A percentile compares a stretch with the other conserved stretches of the same genome.
Evolutionary conservation across 2,113 vertebrate genomes (phyloP).

Genomic region (Sinocyclocheilus anophthalmus): DNA sequence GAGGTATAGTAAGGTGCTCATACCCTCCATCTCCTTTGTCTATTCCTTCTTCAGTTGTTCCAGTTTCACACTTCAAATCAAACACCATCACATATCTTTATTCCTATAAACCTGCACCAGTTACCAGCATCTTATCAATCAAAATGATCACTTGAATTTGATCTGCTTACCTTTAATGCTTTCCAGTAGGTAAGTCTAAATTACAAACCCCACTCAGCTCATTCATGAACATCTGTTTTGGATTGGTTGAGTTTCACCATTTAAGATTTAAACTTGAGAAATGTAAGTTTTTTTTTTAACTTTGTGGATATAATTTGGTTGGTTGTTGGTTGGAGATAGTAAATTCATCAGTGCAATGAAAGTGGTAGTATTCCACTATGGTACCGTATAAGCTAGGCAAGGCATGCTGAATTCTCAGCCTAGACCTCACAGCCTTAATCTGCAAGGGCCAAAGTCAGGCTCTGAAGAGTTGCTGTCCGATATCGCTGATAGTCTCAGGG

Average conservation of each 20-base stretch:
- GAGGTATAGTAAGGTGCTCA: constrained; percentile 81
- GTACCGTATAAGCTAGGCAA: not conserved
- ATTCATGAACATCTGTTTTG: constrained; percentile 42
- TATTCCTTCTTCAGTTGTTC: constrained; percentile 19
- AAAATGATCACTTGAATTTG: too few species aligned
- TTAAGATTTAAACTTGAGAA: constrained; percentile 38
- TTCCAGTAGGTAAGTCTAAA: constrained; percentile 21
- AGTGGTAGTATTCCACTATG: not conserved
- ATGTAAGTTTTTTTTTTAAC: not conserved
- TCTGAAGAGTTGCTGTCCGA: constrained; percentile 27
- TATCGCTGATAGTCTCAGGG: constrained; percentile 42
- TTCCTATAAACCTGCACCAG: not conserved
- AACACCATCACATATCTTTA: not conserved
- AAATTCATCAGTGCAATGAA: not conserved
- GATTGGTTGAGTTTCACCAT: constrained; percentile 71
- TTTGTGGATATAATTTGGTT: not conserved
- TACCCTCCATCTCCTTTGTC: not conserved
- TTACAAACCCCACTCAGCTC: not conserved
- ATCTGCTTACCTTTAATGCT: not conserved
- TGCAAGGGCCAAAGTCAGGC: constrained; percentile 47
- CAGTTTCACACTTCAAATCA: not conserved
- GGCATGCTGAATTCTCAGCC: not conserved
- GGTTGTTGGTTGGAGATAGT: not conserved
- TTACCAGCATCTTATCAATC: not conserved
- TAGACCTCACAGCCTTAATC: constrained; percentile 26